Percentiles rank a stretch among this genome's conserved stretches.
Conservation (phyloP, 1,140 invertebrate species). For the Papilio polyxenes region DNA sequence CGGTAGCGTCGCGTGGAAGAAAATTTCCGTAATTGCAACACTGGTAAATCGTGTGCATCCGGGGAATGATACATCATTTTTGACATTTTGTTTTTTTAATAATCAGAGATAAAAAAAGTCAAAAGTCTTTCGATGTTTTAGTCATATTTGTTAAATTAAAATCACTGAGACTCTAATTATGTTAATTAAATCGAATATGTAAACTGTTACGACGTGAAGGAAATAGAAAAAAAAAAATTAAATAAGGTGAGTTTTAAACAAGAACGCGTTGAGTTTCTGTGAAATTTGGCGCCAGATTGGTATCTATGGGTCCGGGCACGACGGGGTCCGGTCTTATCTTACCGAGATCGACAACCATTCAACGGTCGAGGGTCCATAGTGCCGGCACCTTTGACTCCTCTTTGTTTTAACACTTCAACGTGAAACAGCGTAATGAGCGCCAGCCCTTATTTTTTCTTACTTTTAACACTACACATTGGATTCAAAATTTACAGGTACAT, state of each 20-base stretch:
- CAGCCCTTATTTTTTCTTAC: slow-evolving; percentile 39
- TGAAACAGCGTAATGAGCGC: slow-evolving; percentile 59
- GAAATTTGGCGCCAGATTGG: slow-evolving; percentile 76
- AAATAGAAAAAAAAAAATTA: slow-evolving; percentile 44
- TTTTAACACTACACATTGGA: slow-evolving; percentile 48
- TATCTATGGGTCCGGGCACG: slow-evolving; percentile 50
- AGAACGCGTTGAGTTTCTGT: slow-evolving; percentile 64
- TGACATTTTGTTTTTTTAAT: slow-evolving; percentile 6
- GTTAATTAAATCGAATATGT: slow-evolving; percentile 19
- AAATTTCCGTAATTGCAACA: slow-evolving; percentile 53
- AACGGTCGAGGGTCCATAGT: slow-evolving; percentile 49
- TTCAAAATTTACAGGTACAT: slow-evolving; percentile 15
- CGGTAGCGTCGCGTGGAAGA: slow-evolving; percentile 49
- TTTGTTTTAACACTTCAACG: slow-evolving; percentile 66
- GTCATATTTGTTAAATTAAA: not conserved
- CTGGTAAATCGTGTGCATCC: slow-evolving; percentile 17
- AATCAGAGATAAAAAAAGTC: not conserved
- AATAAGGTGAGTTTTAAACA: slow-evolving; percentile 57
- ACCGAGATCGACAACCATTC: slow-evolving; percentile 67
- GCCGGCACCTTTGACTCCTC: slow-evolving; percentile 57
- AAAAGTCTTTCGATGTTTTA: not conserved
- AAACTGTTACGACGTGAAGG: slow-evolving; percentile 14
- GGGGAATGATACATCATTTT: slow-evolving; percentile 8
- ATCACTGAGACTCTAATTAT: slow-evolving; percentile 4
- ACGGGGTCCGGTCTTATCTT: slow-evolving; percentile 57